A percentile compares a stretch with the other conserved stretches of the same genome.
phyloP scores from a whole-genome alignment of 2,797 vertebrate species.

The Loriculus beryllinus region DNA sequence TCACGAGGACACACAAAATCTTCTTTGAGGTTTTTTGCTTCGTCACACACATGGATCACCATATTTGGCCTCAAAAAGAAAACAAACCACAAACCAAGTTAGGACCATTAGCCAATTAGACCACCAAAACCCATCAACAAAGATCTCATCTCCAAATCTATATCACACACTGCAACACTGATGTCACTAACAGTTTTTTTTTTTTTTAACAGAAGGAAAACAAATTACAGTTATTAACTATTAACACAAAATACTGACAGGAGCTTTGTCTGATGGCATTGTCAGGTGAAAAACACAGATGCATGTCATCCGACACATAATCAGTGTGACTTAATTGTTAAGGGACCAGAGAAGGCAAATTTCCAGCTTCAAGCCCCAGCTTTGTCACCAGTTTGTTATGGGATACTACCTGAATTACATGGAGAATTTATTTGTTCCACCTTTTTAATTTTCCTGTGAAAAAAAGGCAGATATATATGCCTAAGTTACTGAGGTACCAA shows the following conservation, averaged over 20 bases:
- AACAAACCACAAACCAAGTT: conserved; percentile 38
- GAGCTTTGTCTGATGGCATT: not conserved
- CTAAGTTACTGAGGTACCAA: not conserved
- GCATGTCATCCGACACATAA: not conserved
- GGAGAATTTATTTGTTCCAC: not conserved
- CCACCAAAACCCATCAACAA: not conserved
- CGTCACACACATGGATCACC: conserved; percentile 98
- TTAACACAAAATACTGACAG: not conserved
- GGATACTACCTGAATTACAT: not conserved
- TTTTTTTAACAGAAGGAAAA: not conserved
- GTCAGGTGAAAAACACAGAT: not conserved
- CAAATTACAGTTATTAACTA: not conserved
- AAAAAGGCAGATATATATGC: not conserved
- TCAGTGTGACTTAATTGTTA: not conserved
- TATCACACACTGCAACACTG: not conserved
- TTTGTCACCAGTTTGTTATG: not conserved
- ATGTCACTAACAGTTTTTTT: not conserved
- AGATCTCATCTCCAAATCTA: not conserved
- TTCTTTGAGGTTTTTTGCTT: conserved; percentile 95
- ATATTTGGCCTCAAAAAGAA: conserved; percentile 87
- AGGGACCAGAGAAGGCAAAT: not conserved
- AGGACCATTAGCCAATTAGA: not conserved
- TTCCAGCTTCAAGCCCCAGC: not conserved
- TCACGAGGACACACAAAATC: conserved; percentile 95
- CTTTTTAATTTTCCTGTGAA: not conserved